Percentiles rank a stretch among this genome's conserved stretches.
phyloP scores from a whole-genome alignment of 2,113 vertebrate genomes.

The Gila orcuttii region DNA sequence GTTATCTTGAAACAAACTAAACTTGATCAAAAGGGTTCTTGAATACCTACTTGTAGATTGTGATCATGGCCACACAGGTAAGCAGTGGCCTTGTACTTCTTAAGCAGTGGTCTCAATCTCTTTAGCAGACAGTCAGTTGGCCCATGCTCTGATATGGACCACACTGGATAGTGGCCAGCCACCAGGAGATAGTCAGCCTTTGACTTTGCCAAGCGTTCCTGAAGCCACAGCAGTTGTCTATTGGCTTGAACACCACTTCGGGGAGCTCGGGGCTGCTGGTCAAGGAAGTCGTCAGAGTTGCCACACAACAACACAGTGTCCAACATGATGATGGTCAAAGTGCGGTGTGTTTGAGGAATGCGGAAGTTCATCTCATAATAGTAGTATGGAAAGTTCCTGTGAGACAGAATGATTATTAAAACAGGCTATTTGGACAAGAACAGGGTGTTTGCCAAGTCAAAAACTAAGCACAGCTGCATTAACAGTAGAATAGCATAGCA shows the following conservation, averaged over 20 bases:
- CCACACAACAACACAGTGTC: conserved; percentile 89
- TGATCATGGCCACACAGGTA: conserved; percentile 92
- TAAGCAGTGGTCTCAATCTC: conserved; percentile 79
- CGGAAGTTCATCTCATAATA: conserved; percentile 86
- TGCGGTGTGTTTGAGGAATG: conserved; percentile 77
- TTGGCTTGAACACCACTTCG: conserved; percentile 63
- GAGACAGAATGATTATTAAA: neutral
- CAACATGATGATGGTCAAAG: conserved; percentile 85
- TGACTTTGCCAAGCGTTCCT: conserved; percentile 76
- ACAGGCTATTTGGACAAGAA: neutral
- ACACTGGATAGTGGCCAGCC: conserved; percentile 90
- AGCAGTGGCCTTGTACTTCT: conserved; percentile 80
- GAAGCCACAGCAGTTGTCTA: conserved; percentile 83
- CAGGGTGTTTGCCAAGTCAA: neutral
- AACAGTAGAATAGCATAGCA: neutral
- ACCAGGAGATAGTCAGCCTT: conserved; percentile 85
- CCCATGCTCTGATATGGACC: conserved; percentile 89
- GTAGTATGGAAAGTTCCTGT: conserved; percentile 84
- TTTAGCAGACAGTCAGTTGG: conserved; percentile 85
- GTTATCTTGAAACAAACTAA: too few relatives aligned
- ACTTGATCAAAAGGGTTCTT: neutral
- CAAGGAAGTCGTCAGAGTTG: conserved; percentile 79
- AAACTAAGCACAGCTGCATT: neutral
- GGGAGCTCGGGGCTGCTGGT: conserved; percentile 74
- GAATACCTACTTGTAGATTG: conserved; percentile 84